phyloP scores from a whole-genome alignment of 2,113 vertebrate species.

The Bettongia penicillata region DNA sequence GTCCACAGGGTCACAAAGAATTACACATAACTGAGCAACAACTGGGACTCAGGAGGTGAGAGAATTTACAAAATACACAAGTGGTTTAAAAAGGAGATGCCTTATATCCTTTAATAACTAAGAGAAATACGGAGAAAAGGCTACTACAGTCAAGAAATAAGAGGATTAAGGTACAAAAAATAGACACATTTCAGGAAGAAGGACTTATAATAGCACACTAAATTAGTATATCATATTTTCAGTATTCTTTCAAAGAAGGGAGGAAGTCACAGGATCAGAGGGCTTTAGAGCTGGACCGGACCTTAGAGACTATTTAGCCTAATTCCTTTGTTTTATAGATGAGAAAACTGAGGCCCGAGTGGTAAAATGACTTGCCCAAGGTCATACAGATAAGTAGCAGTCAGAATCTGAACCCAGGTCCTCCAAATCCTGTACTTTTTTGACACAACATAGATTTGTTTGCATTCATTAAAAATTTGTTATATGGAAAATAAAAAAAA shows the following conservation, averaged over 20 bases:
- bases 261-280: background rate
- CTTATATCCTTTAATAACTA: background rate
- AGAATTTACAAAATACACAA: background rate
- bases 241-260: background rate
- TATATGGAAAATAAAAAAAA: background rate
- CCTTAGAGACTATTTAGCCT: background rate
- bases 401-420: background rate
- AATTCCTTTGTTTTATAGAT: background rate
- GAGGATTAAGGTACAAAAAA: background rate
- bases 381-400: too few relatives aligned
- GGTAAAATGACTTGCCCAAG: too few relatives aligned
- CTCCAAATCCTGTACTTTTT: background rate
- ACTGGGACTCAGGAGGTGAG: background rate
- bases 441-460: background rate
- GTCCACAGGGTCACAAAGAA: background rate
- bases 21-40: background rate
- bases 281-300: background rate
- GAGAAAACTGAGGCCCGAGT: background rate
- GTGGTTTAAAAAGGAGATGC: background rate
- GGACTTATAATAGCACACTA: background rate
- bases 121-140: background rate
- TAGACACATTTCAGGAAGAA: background rate
- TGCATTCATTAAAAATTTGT: background rate
- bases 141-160: background rate
- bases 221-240: background rate